These are phyloP conservation scores for Drosophila gaucha DNA, from an alignment of 2,888 invertebrate genomes.

Conservation along the genomic window DNA sequence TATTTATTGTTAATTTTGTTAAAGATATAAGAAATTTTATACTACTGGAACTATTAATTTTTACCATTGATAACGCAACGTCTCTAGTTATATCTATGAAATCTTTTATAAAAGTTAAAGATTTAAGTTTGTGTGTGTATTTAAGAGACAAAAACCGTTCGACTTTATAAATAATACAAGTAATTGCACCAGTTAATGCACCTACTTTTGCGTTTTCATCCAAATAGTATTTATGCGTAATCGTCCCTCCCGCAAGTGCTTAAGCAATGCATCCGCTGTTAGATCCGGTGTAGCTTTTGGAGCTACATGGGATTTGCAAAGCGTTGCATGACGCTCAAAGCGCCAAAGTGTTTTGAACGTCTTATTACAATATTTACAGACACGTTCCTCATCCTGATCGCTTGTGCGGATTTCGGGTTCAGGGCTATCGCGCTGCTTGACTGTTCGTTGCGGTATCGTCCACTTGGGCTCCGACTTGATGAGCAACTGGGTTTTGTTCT, in stretches of 20 bases:
- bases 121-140: too few relatives aligned
- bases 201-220: slow-evolving; percentile 33
- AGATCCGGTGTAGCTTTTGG: background rate
- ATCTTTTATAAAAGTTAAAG: too few relatives aligned
- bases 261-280: slow-evolving; percentile 35
- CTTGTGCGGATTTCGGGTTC: background rate
- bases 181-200: too few relatives aligned
- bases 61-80: too few relatives aligned
- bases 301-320: slow-evolving; percentile 22
- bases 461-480: slow-evolving; percentile 63
- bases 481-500: slow-evolving; percentile 56
- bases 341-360: slow-evolving; percentile 57
- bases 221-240: slow-evolving; percentile 52
- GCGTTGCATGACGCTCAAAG: slow-evolving; percentile 43
- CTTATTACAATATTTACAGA: slow-evolving; percentile 67
- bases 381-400: slow-evolving; percentile 26
- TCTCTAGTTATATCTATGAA: too few relatives aligned
- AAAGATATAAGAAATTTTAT: too few relatives aligned
- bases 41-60: too few relatives aligned
- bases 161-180: too few relatives aligned
- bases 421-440: background rate
- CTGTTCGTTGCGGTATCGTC: slow-evolving; percentile 1
- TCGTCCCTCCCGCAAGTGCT: slow-evolving; percentile 52
- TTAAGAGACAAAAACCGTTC: too few relatives aligned
- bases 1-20: too few relatives aligned